These are phyloP conservation scores for Linhomoeus sp. DNA, from an alignment of 2,888 invertebrate genomes.

Conservation along the genomic window DNA sequence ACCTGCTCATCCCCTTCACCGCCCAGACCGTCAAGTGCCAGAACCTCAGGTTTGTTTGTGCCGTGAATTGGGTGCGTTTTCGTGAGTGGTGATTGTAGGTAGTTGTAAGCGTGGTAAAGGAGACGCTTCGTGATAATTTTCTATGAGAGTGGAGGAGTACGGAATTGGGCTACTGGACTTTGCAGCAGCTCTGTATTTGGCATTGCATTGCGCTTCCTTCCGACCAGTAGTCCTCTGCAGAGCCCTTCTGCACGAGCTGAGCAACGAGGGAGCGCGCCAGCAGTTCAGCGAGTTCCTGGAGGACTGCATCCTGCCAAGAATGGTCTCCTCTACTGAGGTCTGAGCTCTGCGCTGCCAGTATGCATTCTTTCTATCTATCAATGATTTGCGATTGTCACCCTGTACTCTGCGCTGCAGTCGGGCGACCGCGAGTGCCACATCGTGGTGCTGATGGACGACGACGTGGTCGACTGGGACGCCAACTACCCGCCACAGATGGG, in stretches of 20 bases:
- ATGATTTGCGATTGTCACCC: too few relatives aligned
- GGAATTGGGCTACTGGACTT: too few relatives aligned
- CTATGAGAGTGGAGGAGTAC: too few relatives aligned
- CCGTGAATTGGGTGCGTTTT: too few relatives aligned
- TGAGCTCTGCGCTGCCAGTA: not conserved
- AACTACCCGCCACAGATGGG: conserved; percentile 99
- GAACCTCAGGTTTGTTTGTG: conserved; percentile 43
- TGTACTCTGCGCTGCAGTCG: too few relatives aligned
- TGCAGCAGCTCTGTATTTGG: too few relatives aligned
- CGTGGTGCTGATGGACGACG: conserved; percentile 83
- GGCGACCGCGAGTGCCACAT: conserved; percentile 96
- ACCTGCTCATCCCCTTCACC: conserved; percentile 88
- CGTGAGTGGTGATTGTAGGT: too few relatives aligned
- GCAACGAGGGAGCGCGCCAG: conserved; percentile 93
- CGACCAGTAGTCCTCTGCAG: too few relatives aligned
- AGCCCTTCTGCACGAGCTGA: conserved; percentile 84
- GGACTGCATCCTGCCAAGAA: conserved; percentile 74
- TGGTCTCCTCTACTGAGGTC: conserved; percentile 52
- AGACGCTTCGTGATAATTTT: too few relatives aligned
- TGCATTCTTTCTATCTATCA: too few relatives aligned
- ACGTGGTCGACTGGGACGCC: conserved; percentile 91
- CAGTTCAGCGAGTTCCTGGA: conserved; percentile 93
- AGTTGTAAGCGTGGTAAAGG: too few relatives aligned
- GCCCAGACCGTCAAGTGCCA: conserved; percentile 82
- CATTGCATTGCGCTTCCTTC: too few relatives aligned